Base-by-base conservation (phyloP, 2,113 vertebrate genomes). In the cattle (Bos taurus) region DNA sequence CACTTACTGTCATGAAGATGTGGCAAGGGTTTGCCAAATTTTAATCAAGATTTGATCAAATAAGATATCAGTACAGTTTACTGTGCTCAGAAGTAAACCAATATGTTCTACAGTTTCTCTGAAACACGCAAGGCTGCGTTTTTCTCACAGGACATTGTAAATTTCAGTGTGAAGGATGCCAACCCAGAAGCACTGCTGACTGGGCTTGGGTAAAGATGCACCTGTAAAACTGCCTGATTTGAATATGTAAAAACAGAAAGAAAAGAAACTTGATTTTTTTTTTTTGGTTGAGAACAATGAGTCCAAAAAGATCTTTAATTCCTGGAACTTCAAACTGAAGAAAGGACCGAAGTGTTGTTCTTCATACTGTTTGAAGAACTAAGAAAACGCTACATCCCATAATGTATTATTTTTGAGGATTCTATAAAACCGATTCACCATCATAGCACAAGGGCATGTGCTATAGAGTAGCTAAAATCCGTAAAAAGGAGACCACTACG, bases 391-490 rank as follows among this genome's bases (percentile, higher is more conserved):
- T 48, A 46, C 77, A 57, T 90, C 59, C 81, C 50, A 14, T 21
- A 50, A 36, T 62, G 48, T 19, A 23, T 88, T 97, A 86, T 92
- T 88, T 60, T 12, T 21, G 78, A 46, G 4, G 83, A 82, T 33
- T 96, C 90, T 33, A 26, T 59, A 16, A 93, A 86, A 95, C 12
- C 48, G 4, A 26, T 14, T 82, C 0, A 0, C 3, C 88, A 7
- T 26, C 95, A 48, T 11, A 62, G 77, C 88, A 0, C 0, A 28
- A 94, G 6, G 11, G 36, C 3, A 10, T 48, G 64, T 92, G 99
- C 99, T 99, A 99, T 50, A 99, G 99, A 2, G 99, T 99, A 85
- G 99, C 99, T 88, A 99, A 99, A 90, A 99, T 96, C 97, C 99
- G 99, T 92, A 99, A 98, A 98, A 99, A 99, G 0, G 99, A 99